Base-by-base conservation (phyloP, 2,113 vertebrate genomes). In the Centropus unirufus region DNA sequence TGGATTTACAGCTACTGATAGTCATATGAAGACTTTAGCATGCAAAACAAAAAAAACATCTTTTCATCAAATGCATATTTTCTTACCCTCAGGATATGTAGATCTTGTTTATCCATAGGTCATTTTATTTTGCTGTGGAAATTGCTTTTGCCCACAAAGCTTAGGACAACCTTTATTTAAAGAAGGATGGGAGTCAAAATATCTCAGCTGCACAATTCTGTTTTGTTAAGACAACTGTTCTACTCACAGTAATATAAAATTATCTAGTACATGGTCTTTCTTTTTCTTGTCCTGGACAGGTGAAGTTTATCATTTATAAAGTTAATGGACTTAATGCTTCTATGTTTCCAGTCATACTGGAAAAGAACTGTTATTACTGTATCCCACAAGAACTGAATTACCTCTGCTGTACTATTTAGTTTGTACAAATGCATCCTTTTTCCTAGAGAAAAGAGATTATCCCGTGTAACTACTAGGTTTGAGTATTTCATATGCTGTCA, bases 41-140 rank as follows among this genome's bases (percentile, higher is more conserved):
- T 10, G 10, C 0, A 5, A 47, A 58, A 30, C 86, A 29, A 6
- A 32, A 47, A 58, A 74, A 16, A 0, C 10, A 13, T 19, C 22
- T 44, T 44, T 66, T 69, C 20, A 46, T 70, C 34, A 19, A 11
- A 14, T 19, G 14, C 8, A 5, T 11, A 12, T 80, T 72, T 76
- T 79, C 27, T 67, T 87, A 36, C n/a, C 44, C 47, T 58, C n/a
- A 63, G 42, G n/a, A 12, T 61, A 47, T 0, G 0, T 9, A 23
- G 52, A 72, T 67, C 36, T 61, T 76, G 14, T 70, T 92, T 79
- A 52, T 62, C 32, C 47, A 36, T 34, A 54, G 9, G 26, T 24
- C 62, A 47, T 70, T 83, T 76, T 67, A 67, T 68, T 64, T 91
- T 47, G 20, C 54, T 81, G 13, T 59, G 54, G 57, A 70, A 72